phyloP scores from a whole-genome alignment of 2,888 invertebrate genomes.

The Drosophila limbata region DNA sequence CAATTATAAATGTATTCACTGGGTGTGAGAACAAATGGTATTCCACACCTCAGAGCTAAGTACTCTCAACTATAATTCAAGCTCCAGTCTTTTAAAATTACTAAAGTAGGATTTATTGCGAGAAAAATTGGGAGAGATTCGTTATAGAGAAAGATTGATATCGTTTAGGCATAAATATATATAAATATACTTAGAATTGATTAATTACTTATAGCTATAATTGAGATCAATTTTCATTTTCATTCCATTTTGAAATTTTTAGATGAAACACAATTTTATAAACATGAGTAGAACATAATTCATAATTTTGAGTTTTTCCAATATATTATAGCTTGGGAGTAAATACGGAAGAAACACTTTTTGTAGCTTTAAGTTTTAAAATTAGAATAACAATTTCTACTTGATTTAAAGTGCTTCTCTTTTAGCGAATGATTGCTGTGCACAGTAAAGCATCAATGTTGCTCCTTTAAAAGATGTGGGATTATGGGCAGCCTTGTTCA shows the following conservation, averaged over 20 bases:
- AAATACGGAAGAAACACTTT: too few relatives aligned
- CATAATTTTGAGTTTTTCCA: too few relatives aligned
- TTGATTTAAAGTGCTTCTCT: slow-evolving; percentile 24
- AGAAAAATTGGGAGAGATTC: neutral
- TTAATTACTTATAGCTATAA: too few relatives aligned
- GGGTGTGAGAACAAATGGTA: slow-evolving; percentile 7
- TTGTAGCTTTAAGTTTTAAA: too few relatives aligned
- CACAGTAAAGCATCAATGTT: neutral
- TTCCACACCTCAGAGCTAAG: neutral
- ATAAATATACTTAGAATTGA: too few relatives aligned
- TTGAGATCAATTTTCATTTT: too few relatives aligned
- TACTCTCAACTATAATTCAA: neutral
- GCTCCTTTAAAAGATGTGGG: slow-evolving; percentile 20
- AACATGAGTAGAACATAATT: too few relatives aligned
- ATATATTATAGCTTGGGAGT: too few relatives aligned
- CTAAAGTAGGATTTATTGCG: neutral
- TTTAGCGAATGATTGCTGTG: neutral
- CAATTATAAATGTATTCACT: slow-evolving; percentile 10
- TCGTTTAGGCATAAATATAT: too few relatives aligned
- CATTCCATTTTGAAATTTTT: too few relatives aligned
- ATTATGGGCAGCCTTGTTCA: slow-evolving; percentile 27
- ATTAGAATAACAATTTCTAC: neutral
- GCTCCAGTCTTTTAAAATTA: neutral
- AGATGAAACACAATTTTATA: too few relatives aligned
- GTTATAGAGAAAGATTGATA: too few relatives aligned